A percentile compares a stretch with the other conserved stretches of the same genome.
Evolutionary conservation across 1,140 invertebrate genomes (phyloP).

Genomic region (Sarcophaga peregrina): DNA sequence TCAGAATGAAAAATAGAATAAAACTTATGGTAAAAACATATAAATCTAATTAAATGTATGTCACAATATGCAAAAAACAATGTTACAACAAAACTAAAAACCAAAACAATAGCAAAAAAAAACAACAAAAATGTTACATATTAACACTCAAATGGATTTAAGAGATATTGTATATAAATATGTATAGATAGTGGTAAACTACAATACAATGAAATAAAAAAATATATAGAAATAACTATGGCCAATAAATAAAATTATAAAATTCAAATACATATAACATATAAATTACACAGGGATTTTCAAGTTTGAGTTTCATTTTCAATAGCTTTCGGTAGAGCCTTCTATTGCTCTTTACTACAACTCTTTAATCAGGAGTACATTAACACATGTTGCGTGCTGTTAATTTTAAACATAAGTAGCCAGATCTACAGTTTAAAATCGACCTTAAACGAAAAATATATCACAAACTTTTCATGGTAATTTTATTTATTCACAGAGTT

Average conservation of each 20-base stretch:
- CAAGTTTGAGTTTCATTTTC: no score
- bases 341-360: no score
- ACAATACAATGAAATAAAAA: not conserved
- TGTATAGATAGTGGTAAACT: not conserved
- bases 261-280: no score
- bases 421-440: no score
- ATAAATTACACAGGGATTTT: no score
- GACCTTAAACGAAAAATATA: no score
- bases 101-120: not conserved
- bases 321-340: no score
- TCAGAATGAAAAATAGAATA: not conserved
- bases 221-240: not conserved
- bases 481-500: no score
- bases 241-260: not conserved
- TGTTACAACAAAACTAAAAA: not conserved
- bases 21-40: not conserved
- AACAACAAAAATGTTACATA: not conserved
- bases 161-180: not conserved
- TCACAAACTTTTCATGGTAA: no score
- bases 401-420: no score
- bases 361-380: no score
- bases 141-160: not conserved
- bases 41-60: slow-evolving; percentile 16
- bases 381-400: no score
- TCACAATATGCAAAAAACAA: not conserved